Evolutionary conservation across 2,113 vertebrate genomes (phyloP).

Genomic region (Crotalus helleri): DNA sequence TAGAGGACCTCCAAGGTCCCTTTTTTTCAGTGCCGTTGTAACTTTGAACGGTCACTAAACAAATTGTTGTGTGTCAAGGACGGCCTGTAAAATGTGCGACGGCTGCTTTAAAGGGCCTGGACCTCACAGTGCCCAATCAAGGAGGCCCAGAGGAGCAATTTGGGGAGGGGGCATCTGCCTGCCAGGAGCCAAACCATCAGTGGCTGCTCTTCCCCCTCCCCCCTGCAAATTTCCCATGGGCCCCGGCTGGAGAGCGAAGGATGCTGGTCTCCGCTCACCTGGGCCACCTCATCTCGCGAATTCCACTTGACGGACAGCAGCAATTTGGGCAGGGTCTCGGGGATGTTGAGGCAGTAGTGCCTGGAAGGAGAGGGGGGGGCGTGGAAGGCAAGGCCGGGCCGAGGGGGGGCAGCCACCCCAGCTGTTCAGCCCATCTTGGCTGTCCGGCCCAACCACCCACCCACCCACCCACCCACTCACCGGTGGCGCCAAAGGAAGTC

Average conservation of each 20-base stretch:
- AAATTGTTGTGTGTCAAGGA: not conserved
- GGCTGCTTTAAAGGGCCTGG: not conserved
- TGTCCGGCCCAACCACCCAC: not conserved
- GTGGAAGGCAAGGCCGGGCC: not conserved
- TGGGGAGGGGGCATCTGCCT: not conserved
- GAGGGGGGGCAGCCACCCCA: fast-evolving
- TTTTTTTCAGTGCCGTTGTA: no score
- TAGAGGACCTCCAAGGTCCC: no score
- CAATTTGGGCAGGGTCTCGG: slow-evolving; percentile 72
- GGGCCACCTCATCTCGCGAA: slow-evolving; percentile 53
- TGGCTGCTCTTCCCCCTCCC: fast-evolving
- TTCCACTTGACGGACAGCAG: slow-evolving; percentile 71
- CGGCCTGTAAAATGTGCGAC: not conserved
- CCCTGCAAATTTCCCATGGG: not conserved
- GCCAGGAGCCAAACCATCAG: not conserved
- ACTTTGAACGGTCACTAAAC: no score
- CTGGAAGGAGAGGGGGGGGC: slow-evolving; percentile 44
- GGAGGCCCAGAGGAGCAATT: not conserved
- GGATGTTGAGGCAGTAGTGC: slow-evolving; percentile 78
- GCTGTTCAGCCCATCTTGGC: not conserved
- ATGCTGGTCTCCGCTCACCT: not conserved
- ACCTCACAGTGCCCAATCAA: no score
- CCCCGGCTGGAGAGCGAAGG: not conserved
- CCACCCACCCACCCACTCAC: slow-evolving; percentile 22
- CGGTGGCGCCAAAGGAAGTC: slow-evolving; percentile 80